These are phyloP conservation scores for Geotrypetes seraphini DNA, from an alignment of 2,797 vertebrate genomes.

Conservation along the genomic window DNA sequence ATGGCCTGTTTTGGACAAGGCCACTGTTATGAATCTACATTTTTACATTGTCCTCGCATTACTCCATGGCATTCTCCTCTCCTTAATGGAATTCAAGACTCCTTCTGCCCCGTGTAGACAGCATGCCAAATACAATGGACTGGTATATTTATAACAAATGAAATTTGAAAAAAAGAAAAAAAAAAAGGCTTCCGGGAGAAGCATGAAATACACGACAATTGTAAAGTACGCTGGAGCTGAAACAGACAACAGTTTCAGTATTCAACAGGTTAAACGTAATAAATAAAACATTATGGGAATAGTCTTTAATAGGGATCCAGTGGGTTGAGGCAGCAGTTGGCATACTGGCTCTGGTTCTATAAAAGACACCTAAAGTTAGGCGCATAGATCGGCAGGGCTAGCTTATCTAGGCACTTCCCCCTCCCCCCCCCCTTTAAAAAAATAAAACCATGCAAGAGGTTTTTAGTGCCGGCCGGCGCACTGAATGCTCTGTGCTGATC, in stretches of 20 bases:
- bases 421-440: no score
- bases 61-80: conserved; percentile 41
- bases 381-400: no score
- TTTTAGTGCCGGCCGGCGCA: no score
- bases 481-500: no score
- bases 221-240: conserved; percentile 25
- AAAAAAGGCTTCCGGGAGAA: conserved; percentile 46
- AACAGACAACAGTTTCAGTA: conserved; percentile 16
- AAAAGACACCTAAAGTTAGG: no score
- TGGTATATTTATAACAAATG: conserved; percentile 56
- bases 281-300: no score
- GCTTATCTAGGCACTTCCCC: no score
- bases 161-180: no score
- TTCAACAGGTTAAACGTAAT: background rate
- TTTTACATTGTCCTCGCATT: conserved; percentile 62
- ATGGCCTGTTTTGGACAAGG: conserved; percentile 83
- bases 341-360: no score
- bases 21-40: conserved; percentile 70
- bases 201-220: conserved; percentile 43
- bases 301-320: no score
- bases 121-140: conserved; percentile 50
- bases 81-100: conserved; percentile 64
- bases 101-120: conserved; percentile 64
- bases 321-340: no score
- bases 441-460: no score